Conservation (phyloP, 1,140 invertebrate species). For the Popillia japonica region DNA sequence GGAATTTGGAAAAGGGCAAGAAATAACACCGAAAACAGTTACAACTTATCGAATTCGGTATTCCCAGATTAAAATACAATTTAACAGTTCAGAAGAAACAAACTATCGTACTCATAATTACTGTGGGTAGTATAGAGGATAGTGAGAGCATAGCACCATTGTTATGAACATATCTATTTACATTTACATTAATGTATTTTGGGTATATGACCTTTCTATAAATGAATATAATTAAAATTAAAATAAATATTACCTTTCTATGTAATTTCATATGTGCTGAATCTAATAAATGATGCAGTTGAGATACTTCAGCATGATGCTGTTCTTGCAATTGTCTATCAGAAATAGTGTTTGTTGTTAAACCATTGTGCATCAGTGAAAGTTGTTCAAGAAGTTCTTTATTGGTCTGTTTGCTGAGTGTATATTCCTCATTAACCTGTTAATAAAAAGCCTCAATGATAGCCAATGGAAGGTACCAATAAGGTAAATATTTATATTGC, state of each 20-base stretch:
- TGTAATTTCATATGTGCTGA: conserved; percentile 22
- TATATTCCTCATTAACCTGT: conserved; percentile 35
- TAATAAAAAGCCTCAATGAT: background rate
- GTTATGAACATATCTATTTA: too few relatives aligned
- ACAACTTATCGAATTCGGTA: too few relatives aligned
- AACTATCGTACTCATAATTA: too few relatives aligned
- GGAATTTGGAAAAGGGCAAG: too few relatives aligned
- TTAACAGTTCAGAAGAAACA: too few relatives aligned
- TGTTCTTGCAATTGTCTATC: conserved; percentile 42
- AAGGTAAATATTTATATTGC: background rate
- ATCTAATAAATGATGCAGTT: conserved; percentile 37
- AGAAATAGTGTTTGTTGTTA: conserved; percentile 41
- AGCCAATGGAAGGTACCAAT: too few relatives aligned
- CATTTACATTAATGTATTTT: too few relatives aligned
- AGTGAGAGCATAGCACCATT: too few relatives aligned
- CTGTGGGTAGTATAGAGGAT: too few relatives aligned
- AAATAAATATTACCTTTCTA: conserved; percentile 25
- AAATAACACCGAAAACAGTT: too few relatives aligned
- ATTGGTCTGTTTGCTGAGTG: conserved; percentile 11
- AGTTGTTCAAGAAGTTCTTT: conserved; percentile 44
- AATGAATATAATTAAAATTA: background rate
- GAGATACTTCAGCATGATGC: conserved; percentile 39
- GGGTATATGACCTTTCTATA: background rate
- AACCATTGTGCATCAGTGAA: conserved; percentile 42
- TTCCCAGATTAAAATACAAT: too few relatives aligned